Base-by-base conservation (phyloP, 1,140 invertebrate species). In the Drosophila saltans region DNA sequence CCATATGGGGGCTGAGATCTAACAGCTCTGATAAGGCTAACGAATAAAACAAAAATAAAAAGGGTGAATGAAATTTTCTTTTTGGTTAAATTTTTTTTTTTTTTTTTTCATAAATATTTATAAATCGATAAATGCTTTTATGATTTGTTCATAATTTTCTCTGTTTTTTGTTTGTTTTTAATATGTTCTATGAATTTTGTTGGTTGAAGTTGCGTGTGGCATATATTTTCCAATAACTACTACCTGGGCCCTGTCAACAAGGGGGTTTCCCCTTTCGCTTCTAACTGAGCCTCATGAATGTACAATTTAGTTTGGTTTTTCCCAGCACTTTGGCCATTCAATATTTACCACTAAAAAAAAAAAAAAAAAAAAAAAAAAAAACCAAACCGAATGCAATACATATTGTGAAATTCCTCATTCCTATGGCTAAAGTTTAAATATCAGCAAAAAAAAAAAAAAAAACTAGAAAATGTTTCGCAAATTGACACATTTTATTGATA, bases 141-240 rank as follows among this genome's bases (percentile, higher is more conserved):
- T 89, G 80, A 68, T 75, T 75, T 78, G 75, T 88, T 88, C 76
- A 88, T 86, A 82, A 88, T 86, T 86, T 88, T 63, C 68, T 30
- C 4, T 30, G 28, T 30, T 30, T 30, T 30, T 86, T 52, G 66
- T 89, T 73, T 77, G 69, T 84, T 74, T 81, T 80, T 69, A 76
- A 79, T 86, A 80, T 64, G 48, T 80, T 84, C 80, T 16, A 21
- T 64, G 83, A 80, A 80, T 41, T 67, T 48, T 56, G 56, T 76
- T 76, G 61, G 41, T 30, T 33, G 65, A 59, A 67, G 67, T 70
- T 72, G 75, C 74, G 74, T 77, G 72, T 70, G 74, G 75, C 63
- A 65, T 66, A 48, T 6, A 36, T 61, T 40, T 16, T 43, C 24
- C 11, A 2, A 11, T 21, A 52, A 52, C 45, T 52, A 52, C 45